phyloP scores from a whole-genome alignment of 2,888 invertebrate species.

The Cheilosia grossa region DNA sequence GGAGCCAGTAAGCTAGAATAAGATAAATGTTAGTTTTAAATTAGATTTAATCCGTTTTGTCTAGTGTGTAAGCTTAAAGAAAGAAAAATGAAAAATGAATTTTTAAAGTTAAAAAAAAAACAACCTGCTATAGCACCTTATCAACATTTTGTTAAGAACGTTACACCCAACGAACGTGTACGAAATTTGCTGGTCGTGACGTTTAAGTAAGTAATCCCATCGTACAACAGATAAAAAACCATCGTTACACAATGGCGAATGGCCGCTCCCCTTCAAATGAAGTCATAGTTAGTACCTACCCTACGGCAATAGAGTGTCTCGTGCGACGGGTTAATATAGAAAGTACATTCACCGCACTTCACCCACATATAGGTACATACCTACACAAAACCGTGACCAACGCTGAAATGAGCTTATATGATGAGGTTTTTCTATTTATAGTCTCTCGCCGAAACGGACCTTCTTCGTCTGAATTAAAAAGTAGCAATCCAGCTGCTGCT shows the following conservation, averaged over 20 bases:
- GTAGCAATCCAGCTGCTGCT: conserved; percentile 38
- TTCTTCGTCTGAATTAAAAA: conserved; percentile 49
- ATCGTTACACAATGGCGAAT: not conserved
- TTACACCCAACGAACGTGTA: not conserved
- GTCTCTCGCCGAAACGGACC: conserved; percentile 15
- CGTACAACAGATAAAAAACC: not conserved
- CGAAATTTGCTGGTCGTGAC: not conserved
- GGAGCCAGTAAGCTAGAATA: too few species aligned
- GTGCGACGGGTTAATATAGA: conserved; percentile 3
- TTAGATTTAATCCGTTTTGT: too few species aligned
- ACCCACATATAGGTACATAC: not conserved
- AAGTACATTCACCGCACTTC: not conserved
- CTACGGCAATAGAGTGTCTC: not conserved
- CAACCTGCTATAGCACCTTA: too few species aligned
- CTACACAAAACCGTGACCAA: conserved; percentile 4
- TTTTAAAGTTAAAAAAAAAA: too few species aligned
- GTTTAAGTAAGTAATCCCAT: not conserved
- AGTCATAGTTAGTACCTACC: conserved; percentile 12
- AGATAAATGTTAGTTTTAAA: too few species aligned
- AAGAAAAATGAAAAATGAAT: too few species aligned
- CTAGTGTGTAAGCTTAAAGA: too few species aligned
- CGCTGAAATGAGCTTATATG: conserved; percentile 11
- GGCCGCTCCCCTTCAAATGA: not conserved
- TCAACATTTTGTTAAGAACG: too few species aligned
- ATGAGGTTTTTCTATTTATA: conserved; percentile 23